Base-by-base conservation (phyloP, 2,888 invertebrate species). In the Keiferia lycopersicella region DNA sequence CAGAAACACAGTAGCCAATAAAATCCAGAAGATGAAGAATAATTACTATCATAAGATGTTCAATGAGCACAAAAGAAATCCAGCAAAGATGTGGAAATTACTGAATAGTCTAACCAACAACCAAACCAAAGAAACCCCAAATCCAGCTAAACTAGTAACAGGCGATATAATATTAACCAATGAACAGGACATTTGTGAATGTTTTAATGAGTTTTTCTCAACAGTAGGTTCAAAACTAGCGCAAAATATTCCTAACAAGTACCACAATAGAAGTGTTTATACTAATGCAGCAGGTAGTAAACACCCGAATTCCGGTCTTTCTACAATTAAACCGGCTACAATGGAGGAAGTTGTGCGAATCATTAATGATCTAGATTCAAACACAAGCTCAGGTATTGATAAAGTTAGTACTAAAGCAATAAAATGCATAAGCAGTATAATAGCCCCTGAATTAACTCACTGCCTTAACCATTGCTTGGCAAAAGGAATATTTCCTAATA, bases 321-420 rank as follows among this genome's bases (percentile, higher is more conserved):
- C 45, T 16, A 14, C 14, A n/a, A 7, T 45, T 6, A 16, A 45
- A n/a, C 66, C 66, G 1, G 61, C 61, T 39, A 53, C 58, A 34
- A 48, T 1, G 0, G 41, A 63, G 0, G 65, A 65, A 61, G 10
- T 65, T 7, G 0, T 11, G 1, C 20, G 39, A 8, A 60, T 62
- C 2, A 64, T 64, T 1, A 34, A 53, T 41, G 34, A 57, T 1
- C 38, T 66, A 3, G 57, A 66, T 41, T 0, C 18, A 2, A 63
- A 61, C 38, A 16, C 50, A 6, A 61, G 62, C 48, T n/a, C 64
- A 8, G 66, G 64, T 0, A 16, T 66, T n/a, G 64, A 64, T n/a
- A 53, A 53, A 1, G 59, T 66, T 34, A 64, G 18, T 18, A 38
- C 60, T 10, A 65, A 65, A 51, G 26, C 59, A 6, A 60, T 65